Percentiles rank a stretch among this genome's conserved stretches.
Conservation (phyloP, 2,113 vertebrate species). For the Murina feae region DNA sequence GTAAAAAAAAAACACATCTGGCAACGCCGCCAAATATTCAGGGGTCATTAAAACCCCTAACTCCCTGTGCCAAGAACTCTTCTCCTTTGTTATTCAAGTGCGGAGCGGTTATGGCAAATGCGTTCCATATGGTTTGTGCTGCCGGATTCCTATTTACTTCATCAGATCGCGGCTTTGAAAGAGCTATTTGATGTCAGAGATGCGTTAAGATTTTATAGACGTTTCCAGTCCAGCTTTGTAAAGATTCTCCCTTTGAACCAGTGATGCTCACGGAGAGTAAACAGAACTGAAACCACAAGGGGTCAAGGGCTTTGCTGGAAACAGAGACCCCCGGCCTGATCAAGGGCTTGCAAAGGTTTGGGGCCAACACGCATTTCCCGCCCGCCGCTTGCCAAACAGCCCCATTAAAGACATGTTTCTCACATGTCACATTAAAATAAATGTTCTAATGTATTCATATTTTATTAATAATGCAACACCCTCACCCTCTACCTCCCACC, state of each 20-base stretch:
- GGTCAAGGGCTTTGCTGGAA: slow-evolving; percentile 64
- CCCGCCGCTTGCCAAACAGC: not conserved
- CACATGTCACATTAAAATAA: slow-evolving; percentile 45
- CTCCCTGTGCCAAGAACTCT: slow-evolving; percentile 62
- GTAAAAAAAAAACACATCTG: slow-evolving; percentile 72
- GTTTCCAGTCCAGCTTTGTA: slow-evolving; percentile 62
- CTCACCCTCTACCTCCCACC: slow-evolving; percentile 46
- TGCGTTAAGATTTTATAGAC: slow-evolving; percentile 74
- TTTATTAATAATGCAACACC: slow-evolving; percentile 62
- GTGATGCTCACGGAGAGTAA: slow-evolving; percentile 66
- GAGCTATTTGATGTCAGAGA: slow-evolving; percentile 73
- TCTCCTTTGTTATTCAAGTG: slow-evolving; percentile 69
- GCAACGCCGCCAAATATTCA: slow-evolving; percentile 64
- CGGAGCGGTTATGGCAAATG: slow-evolving; percentile 65
- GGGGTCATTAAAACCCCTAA: slow-evolving; percentile 71
- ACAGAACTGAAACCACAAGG: slow-evolving; percentile 64
- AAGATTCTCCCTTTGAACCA: slow-evolving; percentile 71
- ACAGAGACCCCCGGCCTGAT: slow-evolving; percentile 55
- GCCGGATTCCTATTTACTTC: slow-evolving; percentile 58
- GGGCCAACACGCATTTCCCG: not conserved
- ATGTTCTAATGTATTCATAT: slow-evolving; percentile 25
- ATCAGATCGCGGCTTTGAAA: slow-evolving; percentile 69
- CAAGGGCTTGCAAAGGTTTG: slow-evolving; percentile 50
- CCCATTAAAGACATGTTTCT: slow-evolving; percentile 33
- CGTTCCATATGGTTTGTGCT: slow-evolving; percentile 67